These are phyloP conservation scores for Ceriagrion tenellum DNA, from an alignment of 2,888 invertebrate species.

Conservation along the genomic window DNA sequence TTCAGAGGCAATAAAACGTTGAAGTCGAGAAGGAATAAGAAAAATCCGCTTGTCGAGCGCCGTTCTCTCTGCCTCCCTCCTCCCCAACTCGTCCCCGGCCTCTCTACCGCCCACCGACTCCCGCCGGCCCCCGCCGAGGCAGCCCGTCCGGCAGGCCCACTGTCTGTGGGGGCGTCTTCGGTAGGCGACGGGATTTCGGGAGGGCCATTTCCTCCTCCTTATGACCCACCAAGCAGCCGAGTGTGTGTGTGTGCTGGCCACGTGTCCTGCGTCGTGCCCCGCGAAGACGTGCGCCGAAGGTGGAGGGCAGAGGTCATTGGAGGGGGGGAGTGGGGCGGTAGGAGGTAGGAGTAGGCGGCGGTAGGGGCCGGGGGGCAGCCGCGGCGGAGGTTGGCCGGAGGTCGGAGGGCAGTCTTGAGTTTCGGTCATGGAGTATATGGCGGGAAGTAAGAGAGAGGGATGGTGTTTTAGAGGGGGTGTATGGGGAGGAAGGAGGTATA, in stretches of 20 bases:
- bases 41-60: neutral
- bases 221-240: neutral
- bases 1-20: neutral
- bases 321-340: neutral
- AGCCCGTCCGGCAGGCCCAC: neutral
- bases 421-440: neutral
- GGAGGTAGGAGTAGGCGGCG: too few relatives aligned
- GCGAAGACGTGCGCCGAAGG: neutral
- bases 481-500: neutral
- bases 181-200: slow-evolving; percentile 15
- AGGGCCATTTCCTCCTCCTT: slow-evolving; percentile 1
- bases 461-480: neutral
- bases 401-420: neutral
- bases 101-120: neutral
- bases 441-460: neutral
- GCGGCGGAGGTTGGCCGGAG: neutral
- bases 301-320: neutral
- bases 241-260: neutral
- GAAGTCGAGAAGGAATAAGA: neutral
- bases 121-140: neutral
- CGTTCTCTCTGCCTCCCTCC: neutral
- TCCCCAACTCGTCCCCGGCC: neutral
- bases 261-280: neutral
- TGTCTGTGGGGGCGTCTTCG: neutral
- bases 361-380: neutral